Conservation (phyloP, 2,113 vertebrate species). For the Eretmochelys imbricata region DNA sequence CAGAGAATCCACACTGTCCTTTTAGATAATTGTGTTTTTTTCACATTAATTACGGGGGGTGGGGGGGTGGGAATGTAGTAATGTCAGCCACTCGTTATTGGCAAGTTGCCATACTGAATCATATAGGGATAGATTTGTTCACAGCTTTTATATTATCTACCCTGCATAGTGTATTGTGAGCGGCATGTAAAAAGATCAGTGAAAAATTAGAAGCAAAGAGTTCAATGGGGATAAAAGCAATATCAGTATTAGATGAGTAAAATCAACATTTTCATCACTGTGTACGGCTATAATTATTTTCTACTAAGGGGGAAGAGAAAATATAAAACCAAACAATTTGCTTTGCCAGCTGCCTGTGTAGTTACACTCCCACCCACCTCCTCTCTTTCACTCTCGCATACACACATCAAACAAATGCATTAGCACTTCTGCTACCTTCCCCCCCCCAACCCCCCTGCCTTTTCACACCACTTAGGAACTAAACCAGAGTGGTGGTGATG, state of each 20-base stretch:
- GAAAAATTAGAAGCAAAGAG: background rate
- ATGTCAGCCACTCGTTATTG: constrained; percentile 39
- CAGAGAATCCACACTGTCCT: background rate
- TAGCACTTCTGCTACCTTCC: constrained; percentile 60
- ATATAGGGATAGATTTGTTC: background rate
- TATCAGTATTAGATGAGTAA: constrained; percentile 37
- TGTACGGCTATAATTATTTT: constrained; percentile 55
- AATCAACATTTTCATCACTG: constrained; percentile 25
- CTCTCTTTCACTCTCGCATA: background rate
- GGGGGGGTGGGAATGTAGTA: constrained; percentile 48
- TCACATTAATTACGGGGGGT: constrained; percentile 64
- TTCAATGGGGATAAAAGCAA: constrained; percentile 19
- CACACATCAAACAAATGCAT: constrained; percentile 45
- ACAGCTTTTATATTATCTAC: background rate
- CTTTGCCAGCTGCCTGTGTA: background rate
- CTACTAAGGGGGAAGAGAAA: background rate
- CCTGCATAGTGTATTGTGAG: fast-evolving
- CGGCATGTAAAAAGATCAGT: background rate
- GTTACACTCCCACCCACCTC: background rate
- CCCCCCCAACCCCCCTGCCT: background rate
- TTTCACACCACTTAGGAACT: constrained; percentile 44
- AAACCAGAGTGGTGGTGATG: constrained; percentile 43
- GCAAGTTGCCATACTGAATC: constrained; percentile 35
- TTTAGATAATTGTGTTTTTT: constrained; percentile 58
- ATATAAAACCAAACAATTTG: background rate